Evolutionary conservation across 1,140 invertebrate genomes (phyloP).

Genomic region (Rhagoletis zephyria): DNA sequence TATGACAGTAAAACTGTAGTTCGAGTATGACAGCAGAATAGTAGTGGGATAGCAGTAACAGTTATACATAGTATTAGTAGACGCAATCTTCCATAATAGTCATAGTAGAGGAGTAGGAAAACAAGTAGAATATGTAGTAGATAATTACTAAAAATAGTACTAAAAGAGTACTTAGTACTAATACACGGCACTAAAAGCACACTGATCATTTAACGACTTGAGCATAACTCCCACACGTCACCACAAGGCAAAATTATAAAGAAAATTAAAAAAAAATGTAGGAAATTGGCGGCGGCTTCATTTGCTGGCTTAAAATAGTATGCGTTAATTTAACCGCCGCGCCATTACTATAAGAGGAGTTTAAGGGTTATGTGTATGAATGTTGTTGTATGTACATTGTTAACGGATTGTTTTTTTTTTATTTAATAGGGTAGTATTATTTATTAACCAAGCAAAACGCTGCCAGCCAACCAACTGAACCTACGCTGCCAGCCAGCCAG

Average conservation of each 20-base stretch:
- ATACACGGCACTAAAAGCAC: not conserved
- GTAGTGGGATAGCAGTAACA: too few relatives aligned
- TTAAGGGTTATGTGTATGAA: not conserved
- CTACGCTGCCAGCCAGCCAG: constrained; percentile 31
- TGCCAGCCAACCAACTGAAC: constrained; percentile 24
- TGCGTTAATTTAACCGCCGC: not conserved
- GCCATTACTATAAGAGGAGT: not conserved
- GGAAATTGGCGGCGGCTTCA: not conserved
- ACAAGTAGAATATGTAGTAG: too few relatives aligned
- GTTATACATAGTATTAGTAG: too few relatives aligned
- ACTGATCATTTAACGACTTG: not conserved
- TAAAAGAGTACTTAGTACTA: not conserved
- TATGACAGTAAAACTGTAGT: too few relatives aligned
- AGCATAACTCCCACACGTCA: not conserved
- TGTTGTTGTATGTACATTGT: not conserved
- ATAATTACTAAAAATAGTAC: not conserved
- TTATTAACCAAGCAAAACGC: not conserved
- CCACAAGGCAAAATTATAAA: not conserved
- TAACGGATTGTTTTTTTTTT: not conserved
- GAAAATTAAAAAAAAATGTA: not conserved
- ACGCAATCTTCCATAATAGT: too few relatives aligned
- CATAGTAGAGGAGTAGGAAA: too few relatives aligned
- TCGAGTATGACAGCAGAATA: too few relatives aligned
- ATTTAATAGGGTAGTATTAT: not conserved
- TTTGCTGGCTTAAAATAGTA: too few relatives aligned